A percentile compares a stretch with the other conserved stretches of the same genome.
Evolutionary conservation across 2,888 invertebrate genomes (phyloP).

Genomic region (Cheilosia soror): DNA sequence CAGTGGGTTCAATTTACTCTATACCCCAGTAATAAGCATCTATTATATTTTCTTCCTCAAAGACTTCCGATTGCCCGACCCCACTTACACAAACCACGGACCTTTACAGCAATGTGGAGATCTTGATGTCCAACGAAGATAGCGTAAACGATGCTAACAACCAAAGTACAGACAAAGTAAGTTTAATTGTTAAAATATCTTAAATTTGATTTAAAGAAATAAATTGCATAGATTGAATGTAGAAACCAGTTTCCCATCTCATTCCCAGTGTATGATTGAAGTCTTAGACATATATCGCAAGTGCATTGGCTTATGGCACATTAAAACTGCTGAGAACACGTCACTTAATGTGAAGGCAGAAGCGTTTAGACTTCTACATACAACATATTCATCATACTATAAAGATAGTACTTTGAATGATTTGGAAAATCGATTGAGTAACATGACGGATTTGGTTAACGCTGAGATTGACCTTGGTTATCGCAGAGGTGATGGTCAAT

Average conservation of each 20-base stretch:
- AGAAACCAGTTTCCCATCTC: not conserved
- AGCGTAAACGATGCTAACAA: too few species aligned
- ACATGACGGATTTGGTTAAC: not conserved
- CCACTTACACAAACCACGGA: too few species aligned
- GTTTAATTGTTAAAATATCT: not conserved
- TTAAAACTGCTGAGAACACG: not conserved
- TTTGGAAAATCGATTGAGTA: not conserved
- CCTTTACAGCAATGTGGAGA: too few species aligned
- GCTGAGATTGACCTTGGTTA: not conserved
- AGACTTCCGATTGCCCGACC: too few species aligned
- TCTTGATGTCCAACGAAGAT: too few species aligned
- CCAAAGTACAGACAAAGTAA: not conserved
- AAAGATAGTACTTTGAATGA: not conserved
- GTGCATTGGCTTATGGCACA: conserved; percentile 34
- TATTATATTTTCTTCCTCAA: too few species aligned
- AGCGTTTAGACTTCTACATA: not conserved
- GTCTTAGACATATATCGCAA: conserved; percentile 25
- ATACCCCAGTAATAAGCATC: too few species aligned
- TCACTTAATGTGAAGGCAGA: not conserved
- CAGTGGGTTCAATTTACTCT: too few species aligned
- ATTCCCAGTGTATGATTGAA: conserved; percentile 11
- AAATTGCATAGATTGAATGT: not conserved
- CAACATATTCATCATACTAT: not conserved
- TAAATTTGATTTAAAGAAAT: not conserved
- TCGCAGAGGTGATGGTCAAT: too few species aligned